Base-by-base conservation (phyloP, 2,113 vertebrate species). In the Epinephelus moara region DNA sequence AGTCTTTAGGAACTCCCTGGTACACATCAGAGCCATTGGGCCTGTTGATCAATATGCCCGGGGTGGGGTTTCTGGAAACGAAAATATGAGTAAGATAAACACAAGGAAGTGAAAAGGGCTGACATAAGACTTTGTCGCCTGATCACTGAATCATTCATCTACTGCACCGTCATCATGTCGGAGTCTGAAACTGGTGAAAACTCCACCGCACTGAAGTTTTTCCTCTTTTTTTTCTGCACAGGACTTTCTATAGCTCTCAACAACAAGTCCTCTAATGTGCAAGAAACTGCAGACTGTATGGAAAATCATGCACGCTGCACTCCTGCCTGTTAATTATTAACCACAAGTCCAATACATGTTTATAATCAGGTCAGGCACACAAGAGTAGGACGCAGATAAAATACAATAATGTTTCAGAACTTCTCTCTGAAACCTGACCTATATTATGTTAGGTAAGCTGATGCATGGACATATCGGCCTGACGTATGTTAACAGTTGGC, bases 21-120 rank as follows among this genome's bases (percentile, higher is more conserved):
- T 99, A 99, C n/a, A 99, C 98, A 14, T 99, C 97, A 0, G 96
- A 91, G 49, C 98, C 98, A 1, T 98, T 98, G 8, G 97, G 98
- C 75, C 96, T 95, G 81, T 99, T 99, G 93, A 99, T 99, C 83
- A 99, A 10, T 19, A 97, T 80, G 4, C 98, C 98, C 11, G 96
- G 96, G 4, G 98, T 99, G 11, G 98, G 98, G 90, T 99, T 99
- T 0, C 98, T 99, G 94, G 1, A 15, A 82, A 87, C 17, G 59
- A 70, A 17, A 71, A 68, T 3, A 61, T 40, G 49, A 71, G 3
- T 56, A 11, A 61, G n/a, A 49, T n/a, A 47, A n/a, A 27, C 0
- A 63, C 14, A 23, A 50, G 82, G 90, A 91, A 89, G 75, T 80
- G 53, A 0, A 84, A 88, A 33, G 0, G 1, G 70, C 86, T 84